A percentile compares a stretch with the other conserved stretches of the same genome.
Evolutionary conservation across 2,113 vertebrate species (phyloP).

Genomic region (Maccullochella peelii): DNA sequence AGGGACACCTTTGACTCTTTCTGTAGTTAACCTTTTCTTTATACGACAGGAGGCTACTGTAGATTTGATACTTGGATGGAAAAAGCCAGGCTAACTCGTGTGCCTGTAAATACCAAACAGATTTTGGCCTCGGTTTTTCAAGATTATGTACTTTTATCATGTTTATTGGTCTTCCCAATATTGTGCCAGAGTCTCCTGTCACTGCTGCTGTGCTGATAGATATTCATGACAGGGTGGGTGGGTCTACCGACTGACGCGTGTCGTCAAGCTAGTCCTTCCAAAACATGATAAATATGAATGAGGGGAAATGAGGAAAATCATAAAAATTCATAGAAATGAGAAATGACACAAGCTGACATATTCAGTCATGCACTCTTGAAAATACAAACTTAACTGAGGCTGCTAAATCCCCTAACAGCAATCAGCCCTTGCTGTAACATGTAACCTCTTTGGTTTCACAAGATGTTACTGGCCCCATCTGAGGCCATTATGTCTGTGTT

Average conservation of each 20-base stretch:
- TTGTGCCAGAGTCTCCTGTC: background rate
- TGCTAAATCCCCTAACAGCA: background rate
- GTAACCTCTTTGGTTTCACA: constrained; percentile 8
- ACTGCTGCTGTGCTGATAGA: constrained; percentile 23
- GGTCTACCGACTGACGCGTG: background rate
- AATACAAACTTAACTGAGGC: constrained; percentile 30
- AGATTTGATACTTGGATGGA: background rate
- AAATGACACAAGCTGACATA: background rate
- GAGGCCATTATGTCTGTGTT: background rate
- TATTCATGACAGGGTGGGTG: constrained; percentile 34
- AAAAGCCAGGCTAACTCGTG: background rate
- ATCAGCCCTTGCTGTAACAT: background rate
- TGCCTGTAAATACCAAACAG: constrained; percentile 1
- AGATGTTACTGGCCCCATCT: constrained; percentile 7
- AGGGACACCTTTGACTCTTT: constrained; percentile 50
- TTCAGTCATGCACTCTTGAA: constrained; percentile 16
- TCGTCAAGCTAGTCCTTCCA: constrained; percentile 16
- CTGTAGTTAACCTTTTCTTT: background rate
- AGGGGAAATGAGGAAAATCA: constrained; percentile 28
- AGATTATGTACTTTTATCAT: background rate
- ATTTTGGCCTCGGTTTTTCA: background rate
- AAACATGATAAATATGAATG: constrained; percentile 56
- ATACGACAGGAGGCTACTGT: background rate
- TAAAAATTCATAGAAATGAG: constrained; percentile 27
- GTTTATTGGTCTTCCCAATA: background rate